These are phyloP conservation scores for Lordiphosa mommai DNA, from an alignment of 1,140 invertebrate species.

Conservation along the genomic window DNA sequence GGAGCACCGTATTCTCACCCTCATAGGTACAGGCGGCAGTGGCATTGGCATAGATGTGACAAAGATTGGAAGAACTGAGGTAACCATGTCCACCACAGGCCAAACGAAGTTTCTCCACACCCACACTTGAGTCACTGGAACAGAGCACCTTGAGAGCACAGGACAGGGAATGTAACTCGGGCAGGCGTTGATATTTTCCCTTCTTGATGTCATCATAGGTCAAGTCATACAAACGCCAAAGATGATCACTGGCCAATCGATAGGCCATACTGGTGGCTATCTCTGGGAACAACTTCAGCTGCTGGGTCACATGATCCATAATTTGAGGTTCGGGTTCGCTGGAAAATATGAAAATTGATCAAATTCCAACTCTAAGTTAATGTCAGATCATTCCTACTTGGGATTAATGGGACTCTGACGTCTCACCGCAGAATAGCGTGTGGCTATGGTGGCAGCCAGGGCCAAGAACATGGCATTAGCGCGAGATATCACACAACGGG, in stretches of 20 bases:
- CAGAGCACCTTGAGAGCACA: conserved; percentile 94
- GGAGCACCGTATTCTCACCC: conserved; percentile 95
- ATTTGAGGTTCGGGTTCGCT: conserved; percentile 91
- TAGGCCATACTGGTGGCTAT: conserved; percentile 90
- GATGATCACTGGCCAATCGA: conserved; percentile 85
- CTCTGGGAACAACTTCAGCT: conserved; percentile 93
- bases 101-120: conserved; percentile 89
- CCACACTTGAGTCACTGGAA: conserved; percentile 85
- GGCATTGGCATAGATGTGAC: conserved; percentile 87
- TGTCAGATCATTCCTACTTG: no score
- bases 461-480: conserved; percentile 85
- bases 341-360: no score
- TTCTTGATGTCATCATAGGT: conserved; percentile 88
- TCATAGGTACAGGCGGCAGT: conserved; percentile 95
- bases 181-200: conserved; percentile 88
- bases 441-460: conserved; percentile 90
- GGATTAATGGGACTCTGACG: conserved; percentile 91
- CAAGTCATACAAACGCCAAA: conserved; percentile 91
- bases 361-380: no score
- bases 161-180: conserved; percentile 93
- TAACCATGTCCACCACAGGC: conserved; percentile 97
- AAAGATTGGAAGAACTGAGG: conserved; percentile 90
- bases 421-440: conserved; percentile 92
- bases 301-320: conserved; percentile 95
- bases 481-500: conserved; percentile 89